Evolutionary conservation across 2,888 invertebrate species (phyloP).

Genomic region (Eurytoma adleriae): DNA sequence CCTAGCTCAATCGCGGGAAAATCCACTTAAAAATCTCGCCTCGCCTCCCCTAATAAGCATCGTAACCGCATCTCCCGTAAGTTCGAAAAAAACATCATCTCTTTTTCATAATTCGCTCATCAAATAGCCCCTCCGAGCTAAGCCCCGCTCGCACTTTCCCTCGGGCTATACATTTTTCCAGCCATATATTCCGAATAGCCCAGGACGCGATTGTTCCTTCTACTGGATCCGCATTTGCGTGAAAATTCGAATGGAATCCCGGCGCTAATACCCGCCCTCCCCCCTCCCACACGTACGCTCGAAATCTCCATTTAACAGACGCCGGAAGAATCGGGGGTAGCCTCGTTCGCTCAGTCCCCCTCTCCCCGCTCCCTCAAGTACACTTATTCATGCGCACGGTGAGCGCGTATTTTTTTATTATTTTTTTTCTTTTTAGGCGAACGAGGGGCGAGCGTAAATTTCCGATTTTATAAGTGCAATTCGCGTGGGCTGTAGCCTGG

Average conservation of each 20-base stretch:
- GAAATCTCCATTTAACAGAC: conserved; percentile 31
- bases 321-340: too few relatives aligned
- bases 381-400: too few relatives aligned
- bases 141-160: neutral
- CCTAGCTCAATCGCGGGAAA: too few relatives aligned
- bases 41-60: too few relatives aligned
- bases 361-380: neutral
- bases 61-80: too few relatives aligned
- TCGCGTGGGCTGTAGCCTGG: neutral
- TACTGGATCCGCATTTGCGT: conserved; percentile 22
- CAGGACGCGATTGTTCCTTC: neutral
- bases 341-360: neutral
- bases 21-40: too few relatives aligned
- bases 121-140: too few relatives aligned
- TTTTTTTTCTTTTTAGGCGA: neutral
- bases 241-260: conserved; percentile 40
- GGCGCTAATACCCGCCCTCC: neutral
- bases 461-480: conserved; percentile 8
- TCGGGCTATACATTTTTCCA: too few relatives aligned
- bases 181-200: too few relatives aligned
- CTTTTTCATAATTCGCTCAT: too few relatives aligned
- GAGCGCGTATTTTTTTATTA: neutral
- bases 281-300: neutral
- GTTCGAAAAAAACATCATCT: too few relatives aligned
- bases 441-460: neutral